Evolutionary conservation across 1,140 invertebrate genomes (phyloP).

Genomic region (Micrasema longulum): DNA sequence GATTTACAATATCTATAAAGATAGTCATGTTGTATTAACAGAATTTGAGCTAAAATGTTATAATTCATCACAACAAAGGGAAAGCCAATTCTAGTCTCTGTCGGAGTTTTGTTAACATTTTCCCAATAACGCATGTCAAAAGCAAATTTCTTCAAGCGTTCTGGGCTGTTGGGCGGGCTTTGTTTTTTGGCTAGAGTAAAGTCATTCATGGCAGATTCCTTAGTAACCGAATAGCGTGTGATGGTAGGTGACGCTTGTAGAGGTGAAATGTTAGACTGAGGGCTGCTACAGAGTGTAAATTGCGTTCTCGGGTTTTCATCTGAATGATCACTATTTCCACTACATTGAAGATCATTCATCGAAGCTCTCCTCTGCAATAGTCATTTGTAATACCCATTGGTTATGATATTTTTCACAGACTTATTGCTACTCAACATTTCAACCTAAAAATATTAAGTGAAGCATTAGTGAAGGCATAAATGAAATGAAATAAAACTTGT

Average conservation of each 20-base stretch:
- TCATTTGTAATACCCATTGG: conserved; percentile 35
- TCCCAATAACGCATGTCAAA: conserved; percentile 32
- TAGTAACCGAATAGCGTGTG: background rate
- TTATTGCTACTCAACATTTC: conserved; percentile 30
- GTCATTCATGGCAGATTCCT: background rate
- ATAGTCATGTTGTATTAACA: conserved; percentile 79
- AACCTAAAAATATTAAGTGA: conserved; percentile 1
- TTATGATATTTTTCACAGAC: conserved; percentile 1
- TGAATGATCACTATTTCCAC: background rate
- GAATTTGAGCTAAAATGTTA: conserved; percentile 88
- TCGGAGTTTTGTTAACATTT: conserved; percentile 6
- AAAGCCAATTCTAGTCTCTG: conserved; percentile 48
- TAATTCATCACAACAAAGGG: conserved; percentile 76
- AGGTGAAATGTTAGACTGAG: conserved; percentile 1
- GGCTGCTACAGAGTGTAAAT: background rate
- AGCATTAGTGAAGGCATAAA: background rate
- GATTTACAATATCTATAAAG: conserved; percentile 77
- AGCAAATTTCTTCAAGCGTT: background rate
- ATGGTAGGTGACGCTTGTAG: background rate
- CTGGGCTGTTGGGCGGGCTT: background rate
- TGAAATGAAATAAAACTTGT: too few species aligned
- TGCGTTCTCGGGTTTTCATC: background rate
- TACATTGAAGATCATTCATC: conserved; percentile 36
- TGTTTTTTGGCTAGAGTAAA: background rate
- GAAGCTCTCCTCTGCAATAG: conserved; percentile 36